Evolutionary conservation across 2,797 vertebrate species (phyloP).

Genomic region (Urosaurus nigricauda): DNA sequence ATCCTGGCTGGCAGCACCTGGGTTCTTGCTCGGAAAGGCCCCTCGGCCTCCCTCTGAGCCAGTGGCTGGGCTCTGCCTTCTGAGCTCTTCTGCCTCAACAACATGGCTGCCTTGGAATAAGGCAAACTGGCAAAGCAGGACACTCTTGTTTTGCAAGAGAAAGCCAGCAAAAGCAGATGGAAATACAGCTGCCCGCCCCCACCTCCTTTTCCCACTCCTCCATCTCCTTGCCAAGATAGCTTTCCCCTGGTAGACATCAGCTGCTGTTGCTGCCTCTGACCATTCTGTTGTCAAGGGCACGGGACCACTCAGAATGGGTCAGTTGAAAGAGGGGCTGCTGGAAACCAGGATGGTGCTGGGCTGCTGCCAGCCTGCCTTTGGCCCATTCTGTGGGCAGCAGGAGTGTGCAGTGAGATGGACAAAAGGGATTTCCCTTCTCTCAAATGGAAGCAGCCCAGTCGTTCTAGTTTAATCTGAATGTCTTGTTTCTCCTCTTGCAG

Average conservation of each 20-base stretch:
- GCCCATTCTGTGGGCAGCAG: too few species aligned
- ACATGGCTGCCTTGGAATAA: too few species aligned
- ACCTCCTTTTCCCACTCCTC: neutral
- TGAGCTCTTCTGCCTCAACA: too few species aligned
- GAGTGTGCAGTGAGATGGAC: too few species aligned
- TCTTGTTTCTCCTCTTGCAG: neutral
- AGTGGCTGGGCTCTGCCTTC: neutral
- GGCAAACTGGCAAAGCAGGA: neutral
- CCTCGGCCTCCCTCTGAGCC: too few species aligned
- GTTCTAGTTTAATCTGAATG: neutral
- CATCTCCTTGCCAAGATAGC: neutral
- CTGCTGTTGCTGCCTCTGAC: neutral
- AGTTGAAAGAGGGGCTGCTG: neutral
- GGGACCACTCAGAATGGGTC: neutral
- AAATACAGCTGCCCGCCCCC: neutral
- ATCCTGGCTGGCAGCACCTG: neutral
- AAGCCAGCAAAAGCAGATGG: neutral
- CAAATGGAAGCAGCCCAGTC: neutral
- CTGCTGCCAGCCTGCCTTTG: too few species aligned
- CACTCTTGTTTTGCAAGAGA: neutral
- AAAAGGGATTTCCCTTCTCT: too few species aligned
- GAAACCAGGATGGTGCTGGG: too few species aligned
- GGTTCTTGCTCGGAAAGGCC: neutral
- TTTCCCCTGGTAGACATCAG: neutral
- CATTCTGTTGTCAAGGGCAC: neutral